Conservation (phyloP, 2,113 vertebrate genomes). For the Acrocephalus kingi region DNA sequence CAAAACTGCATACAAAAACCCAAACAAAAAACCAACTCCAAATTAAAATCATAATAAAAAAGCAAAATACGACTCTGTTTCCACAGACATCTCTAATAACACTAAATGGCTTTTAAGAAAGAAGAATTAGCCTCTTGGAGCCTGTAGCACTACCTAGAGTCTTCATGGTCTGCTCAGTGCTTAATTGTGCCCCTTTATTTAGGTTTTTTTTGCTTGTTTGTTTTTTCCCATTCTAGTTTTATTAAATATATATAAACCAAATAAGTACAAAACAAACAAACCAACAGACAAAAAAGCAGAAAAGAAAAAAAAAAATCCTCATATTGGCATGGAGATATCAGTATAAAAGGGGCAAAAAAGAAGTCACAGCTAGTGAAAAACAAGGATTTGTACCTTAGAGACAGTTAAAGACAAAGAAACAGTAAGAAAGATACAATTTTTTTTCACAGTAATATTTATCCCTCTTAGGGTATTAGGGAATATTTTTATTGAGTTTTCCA, state of each 20-base stretch:
- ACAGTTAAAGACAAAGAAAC: not conserved
- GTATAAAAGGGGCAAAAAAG: not conserved
- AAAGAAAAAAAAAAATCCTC: fast-evolving
- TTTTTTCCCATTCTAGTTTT: fast-evolving
- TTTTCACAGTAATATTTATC: not conserved
- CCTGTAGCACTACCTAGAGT: not conserved
- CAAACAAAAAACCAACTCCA: not conserved
- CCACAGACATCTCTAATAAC: not conserved
- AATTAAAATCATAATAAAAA: not conserved
- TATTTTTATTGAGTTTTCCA: not conserved
- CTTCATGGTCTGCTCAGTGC: not conserved
- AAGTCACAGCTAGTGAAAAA: not conserved
- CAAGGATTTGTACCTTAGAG: not conserved
- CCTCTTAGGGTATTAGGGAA: not conserved
- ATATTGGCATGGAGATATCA: not conserved
- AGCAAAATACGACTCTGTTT: fast-evolving
- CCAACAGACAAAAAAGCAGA: fast-evolving
- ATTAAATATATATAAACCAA: not conserved
- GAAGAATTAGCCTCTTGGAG: not conserved
- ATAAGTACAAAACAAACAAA: not conserved
- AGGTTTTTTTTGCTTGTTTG: fast-evolving
- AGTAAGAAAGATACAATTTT: not conserved
- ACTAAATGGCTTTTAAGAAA: not conserved
- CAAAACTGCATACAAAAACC: not conserved
- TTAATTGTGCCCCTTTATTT: not conserved